Evolutionary conservation across 1,140 invertebrate species (phyloP), one percentile per base, ranked within the genome.

Genomic region (Hycleus cichorii): DNA sequence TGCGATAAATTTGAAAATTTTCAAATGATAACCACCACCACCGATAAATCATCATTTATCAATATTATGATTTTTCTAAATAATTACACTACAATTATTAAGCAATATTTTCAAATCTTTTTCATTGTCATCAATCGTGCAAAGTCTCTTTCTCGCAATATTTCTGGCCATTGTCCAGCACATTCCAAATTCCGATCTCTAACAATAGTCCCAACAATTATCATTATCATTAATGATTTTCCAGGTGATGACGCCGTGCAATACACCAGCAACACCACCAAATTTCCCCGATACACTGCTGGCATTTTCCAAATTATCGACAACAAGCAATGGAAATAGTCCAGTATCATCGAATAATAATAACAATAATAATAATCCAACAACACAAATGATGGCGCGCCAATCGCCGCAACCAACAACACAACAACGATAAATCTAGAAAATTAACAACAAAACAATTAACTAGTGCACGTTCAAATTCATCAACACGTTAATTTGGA

Each of bases 201-300:
- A 32, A 32, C 32, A 32, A 32, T 32, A 32, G 32, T 32, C 7
- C 7, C 32, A 3, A 32, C 0, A 32, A 5, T 4, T 32, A 32
- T 32, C 32, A 7, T 32, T 5, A 32, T 32, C 7, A 5, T 32
- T 32, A 7, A 5, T 32, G 7, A 42, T 59, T 53, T 64, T 66
- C 74, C 80, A 83, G 70, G 72, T 85, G 69, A 86, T 86, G 77
- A 91, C 90, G 44, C 91, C 91, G 3, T 91, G 90, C 66, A 93
- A 93, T 70, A 93, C 90, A 39, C 91, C 91, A 45, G 90, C 90
- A 12, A 93, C 91, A 39, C 91, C 91, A 38, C 90, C 91, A 11
- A 92, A 92, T 74, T 93, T 93, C 68, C 90, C 90, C 1, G 90
- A 93, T 67, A 86, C 90, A 9, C 71, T 93, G 43, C 74, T 90